phyloP scores from a whole-genome alignment of 1,140 invertebrate genomes.

The Drosophila santomea region DNA sequence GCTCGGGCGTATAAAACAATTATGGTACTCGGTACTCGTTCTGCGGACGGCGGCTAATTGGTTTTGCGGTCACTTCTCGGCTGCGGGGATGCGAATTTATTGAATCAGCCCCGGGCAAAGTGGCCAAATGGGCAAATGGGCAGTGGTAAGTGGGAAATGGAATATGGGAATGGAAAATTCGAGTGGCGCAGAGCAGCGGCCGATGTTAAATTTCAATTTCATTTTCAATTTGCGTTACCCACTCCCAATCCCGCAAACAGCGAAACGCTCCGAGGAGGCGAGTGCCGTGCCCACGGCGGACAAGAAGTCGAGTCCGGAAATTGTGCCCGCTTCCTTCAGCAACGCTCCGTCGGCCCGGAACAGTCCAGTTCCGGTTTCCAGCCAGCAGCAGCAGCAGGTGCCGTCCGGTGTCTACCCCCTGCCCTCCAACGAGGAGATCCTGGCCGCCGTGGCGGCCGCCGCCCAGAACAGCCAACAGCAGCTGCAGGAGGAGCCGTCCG shows the following conservation, averaged over 20 bases:
- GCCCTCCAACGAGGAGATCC: slow-evolving; percentile 75
- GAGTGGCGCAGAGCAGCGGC: slow-evolving; percentile 14
- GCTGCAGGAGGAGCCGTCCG: slow-evolving; percentile 59
- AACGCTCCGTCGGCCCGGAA: slow-evolving; percentile 60
- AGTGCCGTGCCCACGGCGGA: slow-evolving; percentile 53
- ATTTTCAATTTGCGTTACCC: slow-evolving; percentile 31
- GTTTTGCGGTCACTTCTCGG: slow-evolving; percentile 53
- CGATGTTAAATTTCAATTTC: slow-evolving; percentile 39
- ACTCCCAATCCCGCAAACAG: slow-evolving; percentile 14
- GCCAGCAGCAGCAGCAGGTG: slow-evolving; percentile 29
- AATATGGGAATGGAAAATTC: slow-evolving; percentile 20
- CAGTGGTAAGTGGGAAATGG: not conserved
- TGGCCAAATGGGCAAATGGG: slow-evolving; percentile 36
- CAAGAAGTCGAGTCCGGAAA: slow-evolving; percentile 83
- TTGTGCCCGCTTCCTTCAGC: slow-evolving; percentile 76
- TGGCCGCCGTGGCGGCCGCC: slow-evolving; percentile 77
- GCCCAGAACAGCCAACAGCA: slow-evolving; percentile 65
- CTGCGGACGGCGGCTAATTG: slow-evolving; percentile 65
- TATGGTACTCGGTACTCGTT: slow-evolving; percentile 60
- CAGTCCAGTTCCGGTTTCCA: slow-evolving; percentile 16
- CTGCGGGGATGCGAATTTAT: slow-evolving; percentile 45
- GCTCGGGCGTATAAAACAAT: slow-evolving; percentile 63
- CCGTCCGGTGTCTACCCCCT: slow-evolving; percentile 62
- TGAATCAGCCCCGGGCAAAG: slow-evolving; percentile 57
- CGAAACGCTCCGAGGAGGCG: slow-evolving; percentile 52